Evolutionary conservation across 1,140 invertebrate species (phyloP), one percentile per base, ranked within the genome.

Genomic region (Drosophila serrata): DNA sequence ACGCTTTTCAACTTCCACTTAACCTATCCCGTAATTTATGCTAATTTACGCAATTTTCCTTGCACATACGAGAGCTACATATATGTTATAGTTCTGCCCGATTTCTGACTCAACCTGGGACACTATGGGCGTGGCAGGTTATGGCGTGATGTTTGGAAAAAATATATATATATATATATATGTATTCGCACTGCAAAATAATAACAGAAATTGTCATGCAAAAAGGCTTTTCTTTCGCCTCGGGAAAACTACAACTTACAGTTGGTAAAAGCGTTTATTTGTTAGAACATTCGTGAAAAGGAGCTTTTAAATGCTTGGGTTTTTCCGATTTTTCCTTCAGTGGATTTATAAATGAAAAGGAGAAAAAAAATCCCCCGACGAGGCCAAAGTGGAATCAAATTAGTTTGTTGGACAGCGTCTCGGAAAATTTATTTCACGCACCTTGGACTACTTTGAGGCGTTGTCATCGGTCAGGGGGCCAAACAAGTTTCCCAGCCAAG

Each of bases 381-480:
- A 81, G 78, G 78, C 73, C 78, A 69, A 68, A 58, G 68, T 86
- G 82, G 64, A 73, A 79, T 84, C 63, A 63, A 46, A 79, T 82
- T 49, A 45, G 48, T 61, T 61, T 24, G 24, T 24, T 24, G 24
- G 24, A 24, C 24, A 4, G 24, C 24, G 40, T 60, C 46, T 64
- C 63, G 56, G 60, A 72, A 86, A 86, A 90, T 84, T 81, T 90
- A 88, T 88, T 84, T 90, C 84, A 84, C 84, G 86, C 84, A 88
- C 84, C 84, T 88, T 88, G 84, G 84, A 85, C 84, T 88, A 88
- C 84, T 90, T 88, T 61, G 68, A 60, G 75, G 84, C 84, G 84
- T 82, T 61, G 57, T 77, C 70, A 72, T 70, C 67, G 69, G 46
- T 48, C 69, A 73, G 69, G 65, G 69, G 69, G 79, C 79, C 73